Percentiles rank a stretch among this genome's conserved stretches.
Evolutionary conservation across 2,797 vertebrate genomes (phyloP).

Genomic region (Rhyacichthys aspro): DNA sequence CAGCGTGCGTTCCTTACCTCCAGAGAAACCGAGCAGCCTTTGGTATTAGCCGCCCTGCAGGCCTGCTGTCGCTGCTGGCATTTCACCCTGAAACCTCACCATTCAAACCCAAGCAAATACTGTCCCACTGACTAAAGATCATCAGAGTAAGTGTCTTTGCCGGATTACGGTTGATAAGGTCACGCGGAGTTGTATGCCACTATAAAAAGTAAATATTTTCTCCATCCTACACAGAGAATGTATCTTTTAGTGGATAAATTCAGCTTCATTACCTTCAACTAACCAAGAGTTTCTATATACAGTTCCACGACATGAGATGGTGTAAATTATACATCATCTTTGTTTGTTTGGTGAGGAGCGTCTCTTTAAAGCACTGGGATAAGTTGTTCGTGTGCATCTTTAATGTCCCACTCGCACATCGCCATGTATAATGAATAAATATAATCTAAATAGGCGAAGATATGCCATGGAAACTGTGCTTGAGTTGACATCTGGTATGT

Average conservation of each 20-base stretch:
- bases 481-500: slow-evolving; percentile 45
- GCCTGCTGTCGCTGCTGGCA: slow-evolving; percentile 4
- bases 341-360: slow-evolving; percentile 63
- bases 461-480: slow-evolving; percentile 68
- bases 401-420: slow-evolving; percentile 61
- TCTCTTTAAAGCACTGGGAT: slow-evolving; percentile 61
- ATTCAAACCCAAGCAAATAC: slow-evolving; percentile 27
- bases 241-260: slow-evolving; percentile 57
- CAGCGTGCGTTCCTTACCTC: slow-evolving; percentile 1
- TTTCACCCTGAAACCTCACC: slow-evolving; percentile 15
- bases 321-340: slow-evolving; percentile 67
- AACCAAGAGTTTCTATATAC: slow-evolving; percentile 39
- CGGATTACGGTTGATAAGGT: slow-evolving; percentile 23
- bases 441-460: slow-evolving; percentile 47
- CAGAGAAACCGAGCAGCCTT: slow-evolving; percentile 14
- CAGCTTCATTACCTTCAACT: slow-evolving; percentile 64
- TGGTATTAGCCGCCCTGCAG: slow-evolving; percentile 5
- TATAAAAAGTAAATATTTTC: slow-evolving; percentile 40
- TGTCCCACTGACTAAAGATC: slow-evolving; percentile 30
- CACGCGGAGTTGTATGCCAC: slow-evolving; percentile 10
- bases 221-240: slow-evolving; percentile 19
- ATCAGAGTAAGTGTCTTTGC: slow-evolving; percentile 11
- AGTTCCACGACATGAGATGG: slow-evolving; percentile 50
- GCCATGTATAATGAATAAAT: slow-evolving; percentile 71
- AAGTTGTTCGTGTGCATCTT: slow-evolving; percentile 69